phyloP scores from a whole-genome alignment of 2,797 vertebrate genomes.

The Rhincodon typus region DNA sequence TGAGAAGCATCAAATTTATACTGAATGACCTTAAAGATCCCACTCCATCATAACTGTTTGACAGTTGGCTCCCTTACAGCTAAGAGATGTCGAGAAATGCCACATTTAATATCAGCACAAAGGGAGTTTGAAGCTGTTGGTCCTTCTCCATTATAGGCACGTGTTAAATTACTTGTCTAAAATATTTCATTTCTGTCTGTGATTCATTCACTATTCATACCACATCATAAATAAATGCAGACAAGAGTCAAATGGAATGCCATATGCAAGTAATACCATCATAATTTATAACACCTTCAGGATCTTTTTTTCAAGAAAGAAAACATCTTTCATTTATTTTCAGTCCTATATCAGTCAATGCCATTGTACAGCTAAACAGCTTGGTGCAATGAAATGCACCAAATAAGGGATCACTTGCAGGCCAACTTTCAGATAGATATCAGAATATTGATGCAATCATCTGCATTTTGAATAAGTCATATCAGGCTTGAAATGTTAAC shows the following conservation, averaged over 20 bases:
- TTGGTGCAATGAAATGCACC: neutral
- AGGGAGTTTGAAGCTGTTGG: neutral
- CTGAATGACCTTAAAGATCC: slow-evolving; percentile 10
- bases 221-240: neutral
- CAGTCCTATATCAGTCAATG: neutral
- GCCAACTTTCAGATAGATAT: neutral
- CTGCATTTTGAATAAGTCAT: neutral
- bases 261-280: neutral
- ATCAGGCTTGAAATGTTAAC: no score
- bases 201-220: slow-evolving; percentile 41
- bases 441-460: neutral
- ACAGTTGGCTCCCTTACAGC: slow-evolving; percentile 12
- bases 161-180: slow-evolving; percentile 41
- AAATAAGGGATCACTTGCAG: neutral
- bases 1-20: neutral
- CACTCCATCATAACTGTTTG: slow-evolving; percentile 23
- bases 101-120: neutral
- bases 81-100: neutral
- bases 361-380: neutral
- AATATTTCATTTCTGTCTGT: slow-evolving; percentile 41
- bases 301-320: neutral
- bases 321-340: neutral
- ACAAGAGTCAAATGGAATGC: slow-evolving; percentile 40
- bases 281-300: slow-evolving; percentile 25
- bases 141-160: slow-evolving; percentile 41